Conservation (phyloP, 2,113 vertebrate genomes). For the Mormoops blainvillei region DNA sequence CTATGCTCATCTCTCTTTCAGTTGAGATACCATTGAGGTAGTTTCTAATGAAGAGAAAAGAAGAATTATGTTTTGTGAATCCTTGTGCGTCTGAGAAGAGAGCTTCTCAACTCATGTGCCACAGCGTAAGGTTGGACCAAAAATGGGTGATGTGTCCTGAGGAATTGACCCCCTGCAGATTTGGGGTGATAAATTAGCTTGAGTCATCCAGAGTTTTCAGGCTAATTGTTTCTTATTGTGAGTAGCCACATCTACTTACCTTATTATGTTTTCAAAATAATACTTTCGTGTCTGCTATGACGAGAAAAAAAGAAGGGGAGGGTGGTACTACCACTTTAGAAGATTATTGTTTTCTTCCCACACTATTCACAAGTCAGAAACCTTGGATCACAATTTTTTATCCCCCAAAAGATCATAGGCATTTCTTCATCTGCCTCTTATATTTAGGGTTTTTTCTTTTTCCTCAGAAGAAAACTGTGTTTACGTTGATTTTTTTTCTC, state of each 20-base stretch:
- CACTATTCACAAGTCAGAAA: not conserved
- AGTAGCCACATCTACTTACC: not conserved
- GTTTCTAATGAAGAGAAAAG: not conserved
- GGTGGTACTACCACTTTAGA: not conserved
- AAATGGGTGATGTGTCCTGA: not conserved
- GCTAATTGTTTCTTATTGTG: not conserved
- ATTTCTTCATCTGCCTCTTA: not conserved
- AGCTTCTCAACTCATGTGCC: not conserved
- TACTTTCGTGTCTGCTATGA: not conserved
- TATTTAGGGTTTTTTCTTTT: not conserved
- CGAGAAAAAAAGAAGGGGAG: not conserved
- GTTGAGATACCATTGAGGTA: not conserved
- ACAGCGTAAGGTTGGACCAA: not conserved
- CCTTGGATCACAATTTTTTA: not conserved
- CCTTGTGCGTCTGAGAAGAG: not conserved
- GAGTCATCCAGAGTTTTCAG: not conserved
- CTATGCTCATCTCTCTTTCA: not conserved
- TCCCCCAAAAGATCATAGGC: not conserved
- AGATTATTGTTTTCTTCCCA: not conserved
- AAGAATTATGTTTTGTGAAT: not conserved
- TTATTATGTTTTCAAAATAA: not conserved
- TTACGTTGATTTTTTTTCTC: not conserved
- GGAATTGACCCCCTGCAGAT: not conserved
- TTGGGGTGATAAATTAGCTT: not conserved
- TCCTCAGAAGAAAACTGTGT: not conserved